These are phyloP conservation scores for Xenotilapia flavipinnis DNA, from an alignment of 2,113 vertebrate species.

Conservation along the genomic window DNA sequence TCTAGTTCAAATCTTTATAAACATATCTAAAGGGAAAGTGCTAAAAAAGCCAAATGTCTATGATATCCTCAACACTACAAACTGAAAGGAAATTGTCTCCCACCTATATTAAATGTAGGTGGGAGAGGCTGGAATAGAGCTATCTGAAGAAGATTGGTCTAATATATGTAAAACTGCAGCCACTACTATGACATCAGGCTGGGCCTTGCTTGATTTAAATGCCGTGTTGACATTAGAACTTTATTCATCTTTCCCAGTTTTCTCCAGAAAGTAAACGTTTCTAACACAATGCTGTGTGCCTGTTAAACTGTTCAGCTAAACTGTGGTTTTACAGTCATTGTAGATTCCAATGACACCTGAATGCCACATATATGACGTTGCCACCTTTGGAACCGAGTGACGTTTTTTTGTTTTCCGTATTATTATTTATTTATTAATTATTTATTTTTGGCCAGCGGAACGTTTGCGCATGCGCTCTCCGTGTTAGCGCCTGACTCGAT, in stretches of 20 bases:
- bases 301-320: accelerated
- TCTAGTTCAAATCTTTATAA: not conserved
- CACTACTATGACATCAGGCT: accelerated
- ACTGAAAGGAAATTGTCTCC: not conserved
- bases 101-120: accelerated
- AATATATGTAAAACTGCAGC: not conserved
- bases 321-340: not conserved
- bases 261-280: not conserved
- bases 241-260: not conserved
- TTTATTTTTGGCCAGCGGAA: not conserved
- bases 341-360: not conserved
- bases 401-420: not conserved
- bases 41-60: accelerated
- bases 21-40: not conserved
- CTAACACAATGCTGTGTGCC: not conserved
- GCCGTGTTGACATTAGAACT: not conserved
- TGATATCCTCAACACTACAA: not conserved
- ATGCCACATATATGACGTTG: constrained; percentile 7
- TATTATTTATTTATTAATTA: not conserved
- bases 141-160: accelerated
- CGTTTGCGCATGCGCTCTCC: not conserved
- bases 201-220: not conserved
- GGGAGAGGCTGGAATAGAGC: not conserved
- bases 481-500: not conserved
- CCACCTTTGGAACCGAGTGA: not conserved